Percentiles rank a stretch among this genome's conserved stretches.
Conservation (phyloP, 2,888 invertebrate genomes). For the Tipula vernalis region DNA sequence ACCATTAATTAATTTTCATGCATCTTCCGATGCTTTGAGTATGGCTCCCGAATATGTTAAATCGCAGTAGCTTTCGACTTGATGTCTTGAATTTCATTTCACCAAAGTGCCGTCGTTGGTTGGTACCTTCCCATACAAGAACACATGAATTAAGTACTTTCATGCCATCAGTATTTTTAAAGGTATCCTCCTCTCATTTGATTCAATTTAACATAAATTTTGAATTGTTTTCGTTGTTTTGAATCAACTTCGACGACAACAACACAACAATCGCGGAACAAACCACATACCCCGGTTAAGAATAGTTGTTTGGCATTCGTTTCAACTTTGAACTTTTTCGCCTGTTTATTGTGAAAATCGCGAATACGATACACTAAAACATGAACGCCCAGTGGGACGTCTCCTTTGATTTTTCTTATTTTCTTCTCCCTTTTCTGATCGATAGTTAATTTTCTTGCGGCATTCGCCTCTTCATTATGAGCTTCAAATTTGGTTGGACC, state of each 20-base stretch:
- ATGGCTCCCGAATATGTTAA: constrained; percentile 90
- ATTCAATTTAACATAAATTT: constrained; percentile 84
- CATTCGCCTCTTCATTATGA: constrained; percentile 92
- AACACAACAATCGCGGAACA: constrained; percentile 93
- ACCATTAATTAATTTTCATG: not conserved
- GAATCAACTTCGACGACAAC: constrained; percentile 96
- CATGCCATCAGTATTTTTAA: constrained; percentile 67
- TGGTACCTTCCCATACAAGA: constrained; percentile 92
- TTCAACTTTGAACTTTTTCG: constrained; percentile 96
- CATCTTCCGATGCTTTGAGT: constrained; percentile 29
- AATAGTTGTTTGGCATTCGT: constrained; percentile 92
- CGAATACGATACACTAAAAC: constrained; percentile 86
- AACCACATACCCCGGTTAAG: constrained; percentile 88
- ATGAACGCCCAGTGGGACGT: constrained; percentile 77
- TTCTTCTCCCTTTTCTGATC: constrained; percentile 93
- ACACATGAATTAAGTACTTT: constrained; percentile 76
- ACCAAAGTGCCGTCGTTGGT: constrained; percentile 76
- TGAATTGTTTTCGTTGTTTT: constrained; percentile 91
- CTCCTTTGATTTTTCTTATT: constrained; percentile 76
- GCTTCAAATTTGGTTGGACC: constrained; percentile 99
- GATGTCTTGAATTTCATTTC: constrained; percentile 91
- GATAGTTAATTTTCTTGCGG: constrained; percentile 80
- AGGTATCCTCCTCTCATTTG: constrained; percentile 90
- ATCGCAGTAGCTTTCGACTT: constrained; percentile 98
- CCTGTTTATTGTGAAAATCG: constrained; percentile 73